Evolutionary conservation across 2,888 invertebrate species (phyloP), one percentile per base, ranked within the genome.

Genomic region (Cenopis cana): DNA sequence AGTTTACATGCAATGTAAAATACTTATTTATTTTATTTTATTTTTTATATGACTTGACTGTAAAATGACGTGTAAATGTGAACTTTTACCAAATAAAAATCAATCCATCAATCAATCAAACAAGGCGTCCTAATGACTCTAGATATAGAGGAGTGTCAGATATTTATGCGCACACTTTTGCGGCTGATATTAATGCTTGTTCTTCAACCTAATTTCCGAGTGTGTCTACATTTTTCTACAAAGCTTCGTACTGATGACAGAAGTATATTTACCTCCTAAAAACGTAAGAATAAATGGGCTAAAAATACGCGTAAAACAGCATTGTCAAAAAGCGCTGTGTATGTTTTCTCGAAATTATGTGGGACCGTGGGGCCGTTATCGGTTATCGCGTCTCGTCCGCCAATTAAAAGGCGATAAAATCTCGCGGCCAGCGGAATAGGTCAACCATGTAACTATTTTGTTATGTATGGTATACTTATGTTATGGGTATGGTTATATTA

Each of bases 331-430:
- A 18, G 3, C 50, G 36, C 33, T 36, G 24, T 20, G 36, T 17
- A 62, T 10, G 9, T 62, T 50, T 17, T 36, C 14, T 12, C 52
- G 1, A 33, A 52, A 52, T 17, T 6, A 10, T 49, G 17, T 50
- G n/a, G 24, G 24, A 38, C 38, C 36, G 18, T 52, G 12, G 49
- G 9, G 20, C 6, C 36, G 62, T 52, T 62, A 62, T 62, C 62
- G 62, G 62, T 52, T 62, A 62, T 62, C 62, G 62, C 36, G 8
- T 12, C 1, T 11, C 52, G 38, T 2, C 52, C 52, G 38, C 29
- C 52, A 36, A 52, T 64, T 64, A 54, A 10, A 33, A 4, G 12
- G 20, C 38, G 52, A 64, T 64, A 54, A 52, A 38, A 64, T 64
- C 52, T 62, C 50, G 36, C 8, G 5, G 49, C 17, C 17, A 14